A percentile compares a stretch with the other conserved stretches of the same genome.
Evolutionary conservation across 2,888 invertebrate genomes (phyloP).

Genomic region (Toxonevra muliebris): DNA sequence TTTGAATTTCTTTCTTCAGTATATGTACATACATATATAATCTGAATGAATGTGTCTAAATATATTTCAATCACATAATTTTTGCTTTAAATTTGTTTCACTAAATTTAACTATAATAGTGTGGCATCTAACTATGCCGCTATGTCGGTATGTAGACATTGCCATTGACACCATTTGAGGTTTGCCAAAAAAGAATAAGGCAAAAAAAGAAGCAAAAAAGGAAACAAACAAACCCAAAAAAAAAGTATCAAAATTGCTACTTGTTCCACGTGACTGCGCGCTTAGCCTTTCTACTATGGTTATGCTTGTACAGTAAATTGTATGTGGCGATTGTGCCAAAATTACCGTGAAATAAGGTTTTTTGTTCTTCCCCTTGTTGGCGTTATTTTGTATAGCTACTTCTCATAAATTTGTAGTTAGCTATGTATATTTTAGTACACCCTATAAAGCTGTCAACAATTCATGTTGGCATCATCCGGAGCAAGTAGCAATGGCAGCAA

Average conservation of each 20-base stretch:
- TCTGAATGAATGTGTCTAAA: not conserved
- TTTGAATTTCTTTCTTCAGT: not conserved
- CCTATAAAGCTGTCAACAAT: conserved; percentile 17
- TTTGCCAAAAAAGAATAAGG: conserved; percentile 26
- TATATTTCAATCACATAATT: conserved; percentile 11
- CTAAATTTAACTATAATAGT: conserved; percentile 16
- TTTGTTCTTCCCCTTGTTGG: not conserved
- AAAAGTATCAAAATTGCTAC: not conserved
- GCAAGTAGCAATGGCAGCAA: not conserved
- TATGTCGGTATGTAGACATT: conserved; percentile 23
- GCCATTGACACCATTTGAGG: conserved; percentile 51
- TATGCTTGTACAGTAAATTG: not conserved
- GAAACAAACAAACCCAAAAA: not conserved
- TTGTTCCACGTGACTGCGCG: conserved; percentile 10
- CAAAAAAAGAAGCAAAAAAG: not conserved
- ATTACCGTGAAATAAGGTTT: conserved; percentile 42
- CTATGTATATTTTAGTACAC: not conserved
- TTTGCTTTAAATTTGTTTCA: conserved; percentile 11
- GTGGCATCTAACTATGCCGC: not conserved
- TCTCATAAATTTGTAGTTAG: no score
- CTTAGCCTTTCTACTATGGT: no score
- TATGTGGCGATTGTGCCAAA: conserved; percentile 41
- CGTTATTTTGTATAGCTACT: not conserved
- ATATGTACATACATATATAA: not conserved
- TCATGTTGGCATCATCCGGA: not conserved